Base-by-base conservation (phyloP, 2,797 vertebrate species). In the Smutsia temminckii region DNA sequence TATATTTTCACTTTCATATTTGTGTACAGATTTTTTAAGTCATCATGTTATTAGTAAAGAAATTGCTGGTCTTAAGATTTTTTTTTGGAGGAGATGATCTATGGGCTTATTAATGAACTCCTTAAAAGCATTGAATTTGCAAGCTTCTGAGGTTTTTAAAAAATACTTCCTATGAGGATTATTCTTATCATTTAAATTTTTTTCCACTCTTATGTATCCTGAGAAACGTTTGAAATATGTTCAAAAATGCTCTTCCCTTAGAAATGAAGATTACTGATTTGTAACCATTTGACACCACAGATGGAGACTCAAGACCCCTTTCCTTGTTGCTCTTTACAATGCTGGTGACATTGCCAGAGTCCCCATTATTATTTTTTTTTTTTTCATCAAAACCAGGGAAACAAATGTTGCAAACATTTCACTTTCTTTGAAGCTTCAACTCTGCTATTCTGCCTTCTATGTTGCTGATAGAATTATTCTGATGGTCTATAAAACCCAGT, bases 401-500 rank as follows among this genome's bases (percentile, higher is more conserved):
- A 89, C 27, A 88, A 96, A 94, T 81, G 78, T 75, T 94, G 81
- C 78, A 83, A 90, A 94, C 74, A 93, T 94, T 95, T 93, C 79
- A 64, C 81, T 88, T 83, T 96, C 84, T 95, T 51, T 37, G 61
- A 91, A 87, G 59, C 79, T 88, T 92, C 59, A 68, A 8, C 75
- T 94, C 92, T 90, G 84, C 55, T 61, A 96, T 94, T 91, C 91
- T 93, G 68, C 61, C 51, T 96, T 97, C 96, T 95, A 93, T 95
- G 85, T 96, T 88, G 55, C 93, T 94, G 74, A 75, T 91, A 84
- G 80, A 94, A 94, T 96, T 94, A 88, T 96, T 97, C 88, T 79
- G 92, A 97, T 95, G 85, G 93, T 95, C 97, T 96, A 80, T 97
- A 97, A 96, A 97, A 75, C 87, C 90, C 92, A 63, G 49, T 89